Base-by-base conservation (phyloP, 2,797 vertebrate species). In the Aratinga solstitialis region DNA sequence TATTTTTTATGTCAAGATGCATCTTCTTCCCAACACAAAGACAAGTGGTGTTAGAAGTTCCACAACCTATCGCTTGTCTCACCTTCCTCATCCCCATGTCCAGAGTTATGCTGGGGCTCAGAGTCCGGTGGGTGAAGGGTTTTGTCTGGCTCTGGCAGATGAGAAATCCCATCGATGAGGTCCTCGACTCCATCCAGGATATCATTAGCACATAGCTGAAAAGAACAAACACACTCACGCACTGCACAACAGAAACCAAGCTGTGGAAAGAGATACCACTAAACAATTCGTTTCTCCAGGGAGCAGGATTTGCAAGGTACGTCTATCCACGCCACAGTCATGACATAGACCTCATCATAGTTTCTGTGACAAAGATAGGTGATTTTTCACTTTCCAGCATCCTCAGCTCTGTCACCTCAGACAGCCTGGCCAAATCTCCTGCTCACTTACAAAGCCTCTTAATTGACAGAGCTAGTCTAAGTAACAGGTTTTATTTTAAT, bases 141-240 rank as follows among this genome's bases (percentile, higher is more conserved):
- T 97, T 99, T 99, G 95, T 99, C 99, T 7, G 98, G 94, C 90
- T 99, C 99, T 12, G 98, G 97, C 40, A 98, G 97, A 90, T 99
- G 98, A 88, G 98, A 98, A 97, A 99, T 98, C 34, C 98, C 98
- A 87, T 99, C 99, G 26, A 99, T 98, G 97, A 99, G 97, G 72
- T 99, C 99, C 71, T 99, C 99, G 0, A 98, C 98, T 30, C 98
- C 97, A 53, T 98, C 98, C 95, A 98, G 71, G 75, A 98, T 94
- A 79, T 99, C 99, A 20, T 98, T 99, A 82, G 99, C 98, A 42
- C 99, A 99, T 77, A 99, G 97, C 99, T 99, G 54, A 23, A 98
- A 98, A 84, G 84, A 66, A 83, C 63, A 95, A 91, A 80, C 61
- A 79, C 48, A 95, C 8, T 36, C 76, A 82, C 22, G 7, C 3